These are phyloP conservation scores for Euzophera pinguis DNA, from an alignment of 2,888 invertebrate species.

Conservation along the genomic window DNA sequence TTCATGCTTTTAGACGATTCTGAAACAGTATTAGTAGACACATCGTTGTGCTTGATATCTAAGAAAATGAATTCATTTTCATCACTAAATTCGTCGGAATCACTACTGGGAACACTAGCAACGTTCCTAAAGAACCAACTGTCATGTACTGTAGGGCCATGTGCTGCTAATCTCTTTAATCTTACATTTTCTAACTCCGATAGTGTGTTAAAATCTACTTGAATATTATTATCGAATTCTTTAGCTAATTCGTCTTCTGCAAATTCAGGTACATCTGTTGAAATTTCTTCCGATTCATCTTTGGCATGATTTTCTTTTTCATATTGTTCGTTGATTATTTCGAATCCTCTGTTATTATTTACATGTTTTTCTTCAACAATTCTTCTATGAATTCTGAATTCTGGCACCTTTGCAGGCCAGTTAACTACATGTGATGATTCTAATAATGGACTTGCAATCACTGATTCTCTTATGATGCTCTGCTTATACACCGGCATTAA, in stretches of 20 bases:
- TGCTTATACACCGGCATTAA: slow-evolving; percentile 13
- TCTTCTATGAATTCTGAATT: not conserved
- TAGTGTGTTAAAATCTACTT: not conserved
- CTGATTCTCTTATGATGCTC: slow-evolving; percentile 13
- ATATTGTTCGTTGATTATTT: not conserved
- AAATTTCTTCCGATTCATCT: slow-evolving; percentile 13
- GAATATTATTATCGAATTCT: not conserved
- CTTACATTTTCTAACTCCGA: not conserved
- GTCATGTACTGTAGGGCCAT: slow-evolving; percentile 4
- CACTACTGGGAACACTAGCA: not conserved
- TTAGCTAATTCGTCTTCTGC: not conserved
- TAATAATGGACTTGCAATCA: slow-evolving; percentile 14
- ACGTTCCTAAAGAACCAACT: slow-evolving; percentile 5
- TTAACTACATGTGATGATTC: not conserved
- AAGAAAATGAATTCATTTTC: slow-evolving; percentile 34
- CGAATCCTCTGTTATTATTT: not conserved
- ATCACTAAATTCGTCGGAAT: slow-evolving; percentile 17
- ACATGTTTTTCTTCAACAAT: slow-evolving; percentile 4
- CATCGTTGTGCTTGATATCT: slow-evolving; percentile 16
- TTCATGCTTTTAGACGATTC: slow-evolving; percentile 12
- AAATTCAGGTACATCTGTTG: slow-evolving; percentile 5
- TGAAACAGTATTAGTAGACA: not conserved
- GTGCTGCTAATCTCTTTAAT: not conserved
- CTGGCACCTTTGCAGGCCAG: not conserved
- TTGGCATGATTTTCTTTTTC: not conserved